Evolutionary conservation across 2,797 vertebrate genomes (phyloP).

Genomic region (Clarias platycephalus): DNA sequence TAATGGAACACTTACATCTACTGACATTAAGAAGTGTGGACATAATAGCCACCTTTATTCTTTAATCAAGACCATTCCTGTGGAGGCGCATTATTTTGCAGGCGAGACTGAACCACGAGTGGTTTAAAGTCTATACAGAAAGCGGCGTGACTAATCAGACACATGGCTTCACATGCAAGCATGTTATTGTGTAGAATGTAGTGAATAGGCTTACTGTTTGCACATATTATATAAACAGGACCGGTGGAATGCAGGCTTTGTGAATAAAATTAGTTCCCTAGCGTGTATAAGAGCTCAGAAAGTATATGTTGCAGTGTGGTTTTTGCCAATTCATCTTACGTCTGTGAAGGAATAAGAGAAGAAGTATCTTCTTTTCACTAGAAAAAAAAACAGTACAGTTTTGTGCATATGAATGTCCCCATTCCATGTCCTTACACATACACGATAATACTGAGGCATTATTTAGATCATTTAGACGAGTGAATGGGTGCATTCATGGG

Average conservation of each 20-base stretch:
- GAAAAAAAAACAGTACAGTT: not conserved
- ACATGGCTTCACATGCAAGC: conserved; percentile 34
- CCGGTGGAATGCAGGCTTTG: conserved; percentile 18
- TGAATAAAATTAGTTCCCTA: conserved; percentile 32
- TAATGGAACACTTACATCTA: conserved; percentile 37
- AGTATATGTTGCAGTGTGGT: not conserved
- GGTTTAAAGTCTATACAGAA: conserved; percentile 19
- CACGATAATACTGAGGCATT: conserved; percentile 5
- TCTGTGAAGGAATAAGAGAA: not conserved
- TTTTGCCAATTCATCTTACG: not conserved
- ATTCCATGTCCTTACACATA: conserved; percentile 8
- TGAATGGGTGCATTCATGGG: conserved; percentile 19
- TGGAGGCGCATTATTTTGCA: conserved; percentile 15
- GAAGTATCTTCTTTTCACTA: not conserved
- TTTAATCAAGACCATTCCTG: conserved; percentile 39
- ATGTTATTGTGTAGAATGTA: conserved; percentile 38
- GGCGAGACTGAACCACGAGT: conserved; percentile 23
- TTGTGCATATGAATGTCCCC: not conserved
- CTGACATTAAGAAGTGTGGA: conserved; percentile 58
- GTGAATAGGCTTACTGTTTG: conserved; percentile 42
- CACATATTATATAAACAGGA: conserved; percentile 30
- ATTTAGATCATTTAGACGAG: conserved; percentile 7
- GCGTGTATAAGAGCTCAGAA: not conserved
- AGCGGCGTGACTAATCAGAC: conserved; percentile 34
- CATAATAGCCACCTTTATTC: conserved; percentile 59